phyloP scores from a whole-genome alignment of 1,140 invertebrate genomes.

The Dendrolimus kikuchii region DNA sequence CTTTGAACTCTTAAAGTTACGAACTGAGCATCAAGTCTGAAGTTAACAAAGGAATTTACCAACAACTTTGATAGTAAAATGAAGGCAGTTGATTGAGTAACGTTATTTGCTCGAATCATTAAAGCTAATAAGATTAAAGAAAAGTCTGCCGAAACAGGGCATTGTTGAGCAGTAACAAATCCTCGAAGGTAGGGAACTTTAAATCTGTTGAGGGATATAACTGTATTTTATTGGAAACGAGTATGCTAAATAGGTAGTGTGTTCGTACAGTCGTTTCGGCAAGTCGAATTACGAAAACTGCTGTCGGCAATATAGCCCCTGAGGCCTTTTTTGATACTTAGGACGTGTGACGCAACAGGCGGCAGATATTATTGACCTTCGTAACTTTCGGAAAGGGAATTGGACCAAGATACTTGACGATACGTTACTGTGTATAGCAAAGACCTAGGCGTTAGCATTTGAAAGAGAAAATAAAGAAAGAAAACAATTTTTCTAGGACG shows the following conservation, averaged over 20 bases:
- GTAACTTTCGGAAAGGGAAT: too few species aligned
- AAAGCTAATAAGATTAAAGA: conserved; percentile 6
- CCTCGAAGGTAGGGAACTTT: conserved; percentile 12
- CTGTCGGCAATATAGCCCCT: neutral
- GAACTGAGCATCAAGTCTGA: neutral
- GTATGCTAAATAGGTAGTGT: conserved; percentile 1
- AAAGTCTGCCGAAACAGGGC: conserved; percentile 5
- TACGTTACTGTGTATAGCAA: too few species aligned
- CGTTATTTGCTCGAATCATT: conserved; percentile 10
- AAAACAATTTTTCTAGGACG: too few species aligned
- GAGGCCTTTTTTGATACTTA: neutral
- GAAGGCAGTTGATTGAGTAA: neutral
- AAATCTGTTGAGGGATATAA: conserved; percentile 4
- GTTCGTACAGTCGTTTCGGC: conserved; percentile 6
- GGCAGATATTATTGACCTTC: too few species aligned
- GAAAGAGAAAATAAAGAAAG: too few species aligned
- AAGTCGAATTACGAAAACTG: neutral
- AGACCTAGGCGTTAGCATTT: too few species aligned
- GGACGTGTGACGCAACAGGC: too few species aligned
- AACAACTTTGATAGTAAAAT: neutral
- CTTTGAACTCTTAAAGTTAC: too few species aligned
- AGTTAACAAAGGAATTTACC: neutral
- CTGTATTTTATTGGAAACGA: conserved; percentile 10
- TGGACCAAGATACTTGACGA: too few species aligned
- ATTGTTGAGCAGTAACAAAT: conserved; percentile 9